These are phyloP conservation scores for Vulpes vulpes DNA, from an alignment of 2,113 vertebrate genomes.

Conservation along the genomic window DNA sequence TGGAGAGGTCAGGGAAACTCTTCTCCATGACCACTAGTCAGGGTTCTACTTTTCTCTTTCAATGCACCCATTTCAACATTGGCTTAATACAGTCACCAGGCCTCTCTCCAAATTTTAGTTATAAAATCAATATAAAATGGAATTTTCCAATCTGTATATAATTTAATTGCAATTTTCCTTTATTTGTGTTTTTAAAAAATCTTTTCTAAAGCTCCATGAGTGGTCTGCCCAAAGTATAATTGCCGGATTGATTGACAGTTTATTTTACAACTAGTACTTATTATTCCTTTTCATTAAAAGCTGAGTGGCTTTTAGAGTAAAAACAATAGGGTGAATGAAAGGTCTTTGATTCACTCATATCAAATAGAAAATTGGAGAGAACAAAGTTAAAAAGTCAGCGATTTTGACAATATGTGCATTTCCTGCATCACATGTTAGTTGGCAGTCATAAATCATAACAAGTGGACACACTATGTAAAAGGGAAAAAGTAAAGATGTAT, in stretches of 20 bases:
- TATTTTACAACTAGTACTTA: constrained; percentile 89
- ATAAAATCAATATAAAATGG: constrained; percentile 85
- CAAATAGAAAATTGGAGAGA: constrained; percentile 87
- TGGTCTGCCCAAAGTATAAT: constrained; percentile 85
- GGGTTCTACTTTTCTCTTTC: constrained; percentile 42
- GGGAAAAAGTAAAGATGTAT: constrained; percentile 66
- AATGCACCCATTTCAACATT: constrained; percentile 75
- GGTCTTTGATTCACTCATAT: constrained; percentile 88
- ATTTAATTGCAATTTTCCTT: constrained; percentile 87
- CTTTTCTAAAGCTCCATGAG: constrained; percentile 88
- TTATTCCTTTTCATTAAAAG: constrained; percentile 89
- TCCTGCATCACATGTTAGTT: constrained; percentile 81
- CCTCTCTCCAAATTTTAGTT: constrained; percentile 84
- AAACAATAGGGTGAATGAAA: constrained; percentile 88
- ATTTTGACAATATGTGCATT: constrained; percentile 82
- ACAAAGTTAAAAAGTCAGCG: constrained; percentile 85
- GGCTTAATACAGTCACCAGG: constrained; percentile 76
- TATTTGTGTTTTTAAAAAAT: constrained; percentile 87
- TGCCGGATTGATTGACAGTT: constrained; percentile 88
- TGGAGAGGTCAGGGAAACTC: constrained; percentile 62
- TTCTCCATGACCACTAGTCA: constrained; percentile 73
- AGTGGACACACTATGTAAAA: constrained; percentile 77
- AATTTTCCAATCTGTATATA: constrained; percentile 86
- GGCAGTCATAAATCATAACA: constrained; percentile 70
- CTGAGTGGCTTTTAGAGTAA: constrained; percentile 89